Conservation (phyloP, 2,797 vertebrate genomes). For the Amphiprion clarkii region DNA sequence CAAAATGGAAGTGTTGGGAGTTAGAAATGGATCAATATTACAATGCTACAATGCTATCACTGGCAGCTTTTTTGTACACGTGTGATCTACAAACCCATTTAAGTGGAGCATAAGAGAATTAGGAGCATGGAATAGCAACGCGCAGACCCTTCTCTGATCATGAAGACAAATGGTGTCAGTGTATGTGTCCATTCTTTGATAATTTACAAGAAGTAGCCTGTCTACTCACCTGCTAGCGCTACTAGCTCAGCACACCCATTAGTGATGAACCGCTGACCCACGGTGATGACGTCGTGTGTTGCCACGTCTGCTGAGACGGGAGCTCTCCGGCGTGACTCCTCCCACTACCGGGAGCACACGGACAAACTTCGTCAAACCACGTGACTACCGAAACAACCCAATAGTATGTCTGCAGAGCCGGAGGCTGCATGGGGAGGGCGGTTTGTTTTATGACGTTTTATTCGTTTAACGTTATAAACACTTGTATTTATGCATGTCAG, state of each 20-base stretch:
- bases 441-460: no score
- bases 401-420: no score
- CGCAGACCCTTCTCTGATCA: neutral
- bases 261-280: constrained; percentile 61
- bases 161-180: accelerated
- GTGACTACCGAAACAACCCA: neutral
- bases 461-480: no score
- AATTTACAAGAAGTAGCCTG: neutral
- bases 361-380: neutral
- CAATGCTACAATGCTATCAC: no score
- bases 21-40: no score
- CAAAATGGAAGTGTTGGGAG: no score
- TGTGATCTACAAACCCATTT: no score
- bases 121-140: no score
- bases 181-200: accelerated
- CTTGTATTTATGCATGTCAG: no score
- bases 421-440: no score
- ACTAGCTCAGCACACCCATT: constrained; percentile 37
- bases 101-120: no score
- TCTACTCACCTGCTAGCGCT: constrained; percentile 66
- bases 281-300: constrained; percentile 77
- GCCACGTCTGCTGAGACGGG: constrained; percentile 80
- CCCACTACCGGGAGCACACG: constrained; percentile 22
- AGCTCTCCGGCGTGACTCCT: constrained; percentile 20
- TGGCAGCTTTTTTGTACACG: no score